phyloP scores from a whole-genome alignment of 2,113 vertebrate species.

The Ctenomys sociabilis region DNA sequence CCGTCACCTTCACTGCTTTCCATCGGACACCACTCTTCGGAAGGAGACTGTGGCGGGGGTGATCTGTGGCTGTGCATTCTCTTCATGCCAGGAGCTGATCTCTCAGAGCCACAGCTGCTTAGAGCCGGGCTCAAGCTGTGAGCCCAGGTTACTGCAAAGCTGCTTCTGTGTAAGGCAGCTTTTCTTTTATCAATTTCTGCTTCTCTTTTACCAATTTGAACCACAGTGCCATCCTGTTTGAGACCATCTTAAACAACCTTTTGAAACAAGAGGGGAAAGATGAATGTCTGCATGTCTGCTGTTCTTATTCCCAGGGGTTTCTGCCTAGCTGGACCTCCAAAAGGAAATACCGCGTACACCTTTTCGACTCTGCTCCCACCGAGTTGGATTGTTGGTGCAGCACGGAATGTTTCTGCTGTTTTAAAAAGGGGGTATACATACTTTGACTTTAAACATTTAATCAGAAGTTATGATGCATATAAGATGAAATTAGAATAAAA shows the following conservation, averaged over 20 bases:
- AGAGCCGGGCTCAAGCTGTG: no score
- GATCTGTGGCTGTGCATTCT: background rate
- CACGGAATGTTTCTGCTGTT: background rate
- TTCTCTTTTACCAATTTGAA: background rate
- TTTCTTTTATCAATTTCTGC: no score
- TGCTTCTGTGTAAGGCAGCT: background rate
- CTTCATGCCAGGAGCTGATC: background rate
- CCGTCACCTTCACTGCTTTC: background rate
- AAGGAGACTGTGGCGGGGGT: background rate
- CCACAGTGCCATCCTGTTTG: background rate
- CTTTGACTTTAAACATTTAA: background rate
- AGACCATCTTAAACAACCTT: background rate
- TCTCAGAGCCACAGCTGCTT: background rate
- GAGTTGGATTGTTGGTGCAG: rapidly evolving
- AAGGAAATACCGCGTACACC: background rate
- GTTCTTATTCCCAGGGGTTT: background rate
- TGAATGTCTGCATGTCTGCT: rapidly evolving
- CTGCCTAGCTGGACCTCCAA: no score
- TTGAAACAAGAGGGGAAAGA: background rate
- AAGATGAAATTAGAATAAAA: background rate
- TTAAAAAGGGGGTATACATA: background rate
- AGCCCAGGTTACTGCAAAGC: background rate
- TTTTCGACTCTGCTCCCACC: background rate
- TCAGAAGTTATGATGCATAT: background rate
- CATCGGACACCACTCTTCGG: background rate